These are phyloP conservation scores for Ceyx cyanopectus DNA, from an alignment of 2,113 vertebrate species.

Conservation along the genomic window DNA sequence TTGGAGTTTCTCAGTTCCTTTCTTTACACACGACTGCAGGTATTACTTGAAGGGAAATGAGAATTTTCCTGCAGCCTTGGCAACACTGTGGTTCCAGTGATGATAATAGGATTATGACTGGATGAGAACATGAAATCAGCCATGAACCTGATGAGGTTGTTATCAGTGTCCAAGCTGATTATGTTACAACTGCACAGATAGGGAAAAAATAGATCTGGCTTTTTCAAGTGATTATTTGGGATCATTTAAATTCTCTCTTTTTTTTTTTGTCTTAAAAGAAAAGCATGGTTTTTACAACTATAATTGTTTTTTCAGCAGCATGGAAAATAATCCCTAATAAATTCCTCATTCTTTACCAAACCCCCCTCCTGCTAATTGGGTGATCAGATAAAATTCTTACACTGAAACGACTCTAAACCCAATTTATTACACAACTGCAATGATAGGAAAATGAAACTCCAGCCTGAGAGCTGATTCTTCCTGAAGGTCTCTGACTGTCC, in stretches of 20 bases:
- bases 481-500: slow-evolving; percentile 52
- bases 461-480: neutral
- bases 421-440: slow-evolving; percentile 20
- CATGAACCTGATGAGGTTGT: slow-evolving; percentile 3
- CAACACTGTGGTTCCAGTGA: neutral
- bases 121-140: slow-evolving; percentile 16
- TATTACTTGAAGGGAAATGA: neutral
- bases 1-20: neutral
- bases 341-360: neutral
- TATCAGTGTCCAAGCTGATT: slow-evolving; percentile 12
- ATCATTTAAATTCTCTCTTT: neutral
- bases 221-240: neutral
- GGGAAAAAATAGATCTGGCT: neutral
- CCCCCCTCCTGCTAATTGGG: neutral
- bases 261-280: neutral
- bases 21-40: neutral
- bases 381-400: slow-evolving; percentile 12
- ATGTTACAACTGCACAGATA: neutral
- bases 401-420: neutral
- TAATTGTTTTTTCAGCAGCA: neutral
- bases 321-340: neutral
- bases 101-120: neutral
- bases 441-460: slow-evolving; percentile 29
- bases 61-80: neutral
- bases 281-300: neutral